Evolutionary conservation across 2,113 vertebrate genomes (phyloP).

Genomic region (Cyprinodon brontotheroides): DNA sequence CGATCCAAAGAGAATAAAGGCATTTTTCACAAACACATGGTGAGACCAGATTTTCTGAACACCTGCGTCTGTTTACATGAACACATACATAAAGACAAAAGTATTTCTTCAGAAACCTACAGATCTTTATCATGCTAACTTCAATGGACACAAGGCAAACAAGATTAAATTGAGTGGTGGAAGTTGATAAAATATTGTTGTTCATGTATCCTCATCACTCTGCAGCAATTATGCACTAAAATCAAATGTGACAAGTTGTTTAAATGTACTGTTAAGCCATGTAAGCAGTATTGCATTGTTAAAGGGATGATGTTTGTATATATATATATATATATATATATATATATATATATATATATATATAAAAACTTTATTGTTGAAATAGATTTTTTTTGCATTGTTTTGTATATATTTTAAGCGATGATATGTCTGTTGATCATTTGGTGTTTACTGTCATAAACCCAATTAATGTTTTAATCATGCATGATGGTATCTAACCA

Average conservation of each 20-base stretch:
- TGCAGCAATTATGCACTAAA: neutral
- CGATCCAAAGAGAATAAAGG: constrained; percentile 33
- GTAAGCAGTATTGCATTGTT: neutral
- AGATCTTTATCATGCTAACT: neutral
- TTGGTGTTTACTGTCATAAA: neutral
- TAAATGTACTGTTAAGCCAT: neutral
- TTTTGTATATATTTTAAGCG: neutral
- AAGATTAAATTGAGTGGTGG: neutral
- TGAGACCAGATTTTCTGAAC: constrained; percentile 16
- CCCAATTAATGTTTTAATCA: neutral
- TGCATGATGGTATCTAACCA: neutral
- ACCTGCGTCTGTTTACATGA: constrained; percentile 9
- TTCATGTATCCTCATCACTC: neutral
- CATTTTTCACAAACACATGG: constrained; percentile 26
- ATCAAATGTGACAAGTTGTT: neutral
- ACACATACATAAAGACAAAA: neutral
- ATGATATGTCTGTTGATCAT: neutral
- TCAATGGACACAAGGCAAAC: neutral
- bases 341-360: no score
- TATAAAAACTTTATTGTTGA: neutral
- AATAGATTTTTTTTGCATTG: neutral
- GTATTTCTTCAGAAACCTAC: neutral
- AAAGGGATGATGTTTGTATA: neutral
- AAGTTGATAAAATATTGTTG: neutral
- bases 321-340: no score